Base-by-base conservation (phyloP, 2,113 vertebrate species). In the Muscicapa adusta region DNA sequence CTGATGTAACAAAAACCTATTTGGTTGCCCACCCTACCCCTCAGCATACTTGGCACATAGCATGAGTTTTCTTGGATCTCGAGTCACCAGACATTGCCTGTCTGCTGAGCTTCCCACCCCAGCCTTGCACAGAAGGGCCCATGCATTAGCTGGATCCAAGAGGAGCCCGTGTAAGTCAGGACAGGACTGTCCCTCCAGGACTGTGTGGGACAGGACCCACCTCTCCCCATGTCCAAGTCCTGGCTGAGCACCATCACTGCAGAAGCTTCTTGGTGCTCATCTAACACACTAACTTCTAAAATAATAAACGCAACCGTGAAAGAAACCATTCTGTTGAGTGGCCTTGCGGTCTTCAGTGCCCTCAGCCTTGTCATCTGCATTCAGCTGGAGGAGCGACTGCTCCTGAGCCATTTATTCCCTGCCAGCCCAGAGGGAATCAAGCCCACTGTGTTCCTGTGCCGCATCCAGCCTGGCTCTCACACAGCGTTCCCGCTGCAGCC, bases 391-490 rank as follows among this genome's bases (percentile, higher is more conserved):
- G 36, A 85, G 54, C 18, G 17, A 67, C 72, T 61, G 85, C 50
- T 92, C 42, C 65, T 88, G 22, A 5, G 53, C 43, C 79, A 60
- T 65, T 25, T 57, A 16, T 48, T 92, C 15, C 1, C 65, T 86
- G 83, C 86, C 86, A 92, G 72, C 36, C 86, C 47, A 36, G 65
- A 84, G 57, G 60, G 73, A 91, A 81, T n/a, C 36, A 31, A 73
- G n/a, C 61, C 86, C 76, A 23, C 65, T 67, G 56, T 76, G 34
- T 71, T 94, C 34, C 70, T 58, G 9, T 90, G 92, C 91, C 0
- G 63, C 82, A 95, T 96, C 72, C 88, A 83, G 83, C 72, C 94
- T 93, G 91, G 85, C 94, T 83, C 58, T 79, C n/a, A 7, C 72
- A 85, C 36, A 9, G 43, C 5, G 6, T 68, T 94, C 91, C 83